Base-by-base conservation (phyloP, 2,797 vertebrate genomes). In the Sitta carolinensis region DNA sequence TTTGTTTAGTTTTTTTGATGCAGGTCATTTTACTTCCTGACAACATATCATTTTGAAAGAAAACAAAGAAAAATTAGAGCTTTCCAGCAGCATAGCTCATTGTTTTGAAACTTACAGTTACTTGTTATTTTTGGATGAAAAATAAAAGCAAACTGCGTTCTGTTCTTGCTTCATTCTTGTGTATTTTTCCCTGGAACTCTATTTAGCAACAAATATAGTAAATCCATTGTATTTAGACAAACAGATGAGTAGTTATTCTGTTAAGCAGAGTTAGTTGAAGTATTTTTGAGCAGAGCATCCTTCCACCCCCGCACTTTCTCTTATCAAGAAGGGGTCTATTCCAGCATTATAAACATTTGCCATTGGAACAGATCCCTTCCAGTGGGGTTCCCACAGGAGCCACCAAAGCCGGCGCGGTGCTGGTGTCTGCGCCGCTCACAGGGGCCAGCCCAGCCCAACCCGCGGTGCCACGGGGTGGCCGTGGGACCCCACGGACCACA, bases 321-420 rank as follows among this genome's bases (percentile, higher is more conserved):
- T 90, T 96, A 95, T 95, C 88, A 95, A 77, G 90, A 90, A 87
- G 43, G 42, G 9, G 42, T 92, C 74, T 84, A 59, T 90, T 90
- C 91, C 85, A 74, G 73, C 50, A 38, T 29, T 76, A 63, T 34
- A 91, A 89, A 91, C 48, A 84, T 61, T 88, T 89, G 84, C 58
- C 59, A 69, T 32, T 21, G 4, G 30, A 92, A 63, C 57, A 57
- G 69, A 78, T 63, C 8, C 7, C 55, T 92, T 92, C 76, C 93
- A 95, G 66, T 86, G 89, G 91, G 94, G 89, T 96, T 96, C 94
- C 94, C 94, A 59, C 94, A 59, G 66, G 63, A 81, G 32, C 55
- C 66, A 14, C 8, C 4, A n/a, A 54, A 42, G 42, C 42, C 16
- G 16, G 16, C 42, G 42, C 13, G 42, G 42, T 42, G 42, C 42